These are phyloP conservation scores for Conger conger DNA, from an alignment of 2,113 vertebrate species.

Conservation along the genomic window DNA sequence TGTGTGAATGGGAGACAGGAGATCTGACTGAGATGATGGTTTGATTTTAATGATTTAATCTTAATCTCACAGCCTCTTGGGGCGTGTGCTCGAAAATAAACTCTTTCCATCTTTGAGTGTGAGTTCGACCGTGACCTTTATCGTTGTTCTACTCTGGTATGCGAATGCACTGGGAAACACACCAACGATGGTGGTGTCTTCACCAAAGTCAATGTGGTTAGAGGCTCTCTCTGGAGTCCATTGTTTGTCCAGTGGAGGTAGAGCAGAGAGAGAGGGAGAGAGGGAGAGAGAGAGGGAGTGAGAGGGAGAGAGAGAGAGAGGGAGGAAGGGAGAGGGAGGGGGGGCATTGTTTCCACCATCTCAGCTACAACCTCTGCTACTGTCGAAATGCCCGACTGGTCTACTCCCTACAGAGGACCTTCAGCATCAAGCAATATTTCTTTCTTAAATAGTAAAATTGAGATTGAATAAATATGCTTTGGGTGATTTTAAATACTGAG, in stretches of 20 bases:
- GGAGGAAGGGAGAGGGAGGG: conserved; percentile 8
- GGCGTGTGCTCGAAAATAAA: not conserved
- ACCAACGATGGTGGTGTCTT: conserved; percentile 10
- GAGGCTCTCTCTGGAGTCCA: not conserved
- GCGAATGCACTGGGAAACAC: not conserved
- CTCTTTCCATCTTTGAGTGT: not conserved
- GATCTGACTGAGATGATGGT: too few species aligned
- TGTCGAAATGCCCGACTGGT: too few species aligned
- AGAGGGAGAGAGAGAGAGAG: conserved; percentile 4
- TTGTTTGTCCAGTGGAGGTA: too few species aligned
- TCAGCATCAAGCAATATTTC: too few species aligned
- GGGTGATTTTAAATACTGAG: too few species aligned
- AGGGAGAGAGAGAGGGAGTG: not conserved
- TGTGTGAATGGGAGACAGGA: too few species aligned
- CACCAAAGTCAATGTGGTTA: conserved; percentile 2
- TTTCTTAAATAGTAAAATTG: not conserved
- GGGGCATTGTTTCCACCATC: too few species aligned
- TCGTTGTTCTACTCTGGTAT: not conserved
- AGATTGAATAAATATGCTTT: too few species aligned
- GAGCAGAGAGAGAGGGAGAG: not conserved
- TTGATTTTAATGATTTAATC: not conserved
- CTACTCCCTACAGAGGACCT: too few species aligned
- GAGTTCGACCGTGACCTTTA: not conserved
- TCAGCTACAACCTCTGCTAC: too few species aligned
- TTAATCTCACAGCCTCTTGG: too few species aligned